phyloP scores from a whole-genome alignment of 2,888 invertebrate genomes.

The Acronicta aceris region DNA sequence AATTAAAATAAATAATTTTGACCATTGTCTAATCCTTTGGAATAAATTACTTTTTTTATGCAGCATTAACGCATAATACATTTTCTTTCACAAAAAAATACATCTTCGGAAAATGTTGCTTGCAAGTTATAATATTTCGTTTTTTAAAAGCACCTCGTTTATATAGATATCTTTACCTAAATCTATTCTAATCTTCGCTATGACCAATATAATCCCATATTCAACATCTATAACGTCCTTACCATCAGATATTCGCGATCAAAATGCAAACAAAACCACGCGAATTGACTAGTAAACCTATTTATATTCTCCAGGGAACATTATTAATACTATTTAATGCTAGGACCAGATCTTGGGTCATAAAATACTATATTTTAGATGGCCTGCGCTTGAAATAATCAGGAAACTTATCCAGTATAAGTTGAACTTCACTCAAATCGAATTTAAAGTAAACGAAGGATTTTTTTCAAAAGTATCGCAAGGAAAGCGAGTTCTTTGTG shows the following conservation, averaged over 20 bases:
- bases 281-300: slow-evolving; percentile 35
- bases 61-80: no score
- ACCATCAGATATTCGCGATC: slow-evolving; percentile 27
- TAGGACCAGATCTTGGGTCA: slow-evolving; percentile 37
- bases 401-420: slow-evolving; percentile 28
- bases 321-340: slow-evolving; percentile 50
- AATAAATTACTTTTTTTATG: no score
- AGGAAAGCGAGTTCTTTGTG: slow-evolving; percentile 13
- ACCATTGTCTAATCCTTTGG: no score
- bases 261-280: slow-evolving; percentile 37
- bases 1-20: no score
- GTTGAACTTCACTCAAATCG: slow-evolving; percentile 28
- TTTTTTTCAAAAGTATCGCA: slow-evolving; percentile 7
- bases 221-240: slow-evolving; percentile 9
- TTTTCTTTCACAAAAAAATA: no score
- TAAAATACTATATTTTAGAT: slow-evolving; percentile 49
- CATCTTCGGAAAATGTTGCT: no score
- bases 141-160: not conserved
- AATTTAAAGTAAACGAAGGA: not conserved
- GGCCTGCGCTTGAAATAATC: slow-evolving; percentile 50
- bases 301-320: slow-evolving; percentile 33
- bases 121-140: no score
- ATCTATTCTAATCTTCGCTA: slow-evolving; percentile 3
- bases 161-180: not conserved
- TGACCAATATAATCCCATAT: slow-evolving; percentile 4